phyloP scores from a whole-genome alignment of 2,113 vertebrate genomes.

The Irena cyanogastra region DNA sequence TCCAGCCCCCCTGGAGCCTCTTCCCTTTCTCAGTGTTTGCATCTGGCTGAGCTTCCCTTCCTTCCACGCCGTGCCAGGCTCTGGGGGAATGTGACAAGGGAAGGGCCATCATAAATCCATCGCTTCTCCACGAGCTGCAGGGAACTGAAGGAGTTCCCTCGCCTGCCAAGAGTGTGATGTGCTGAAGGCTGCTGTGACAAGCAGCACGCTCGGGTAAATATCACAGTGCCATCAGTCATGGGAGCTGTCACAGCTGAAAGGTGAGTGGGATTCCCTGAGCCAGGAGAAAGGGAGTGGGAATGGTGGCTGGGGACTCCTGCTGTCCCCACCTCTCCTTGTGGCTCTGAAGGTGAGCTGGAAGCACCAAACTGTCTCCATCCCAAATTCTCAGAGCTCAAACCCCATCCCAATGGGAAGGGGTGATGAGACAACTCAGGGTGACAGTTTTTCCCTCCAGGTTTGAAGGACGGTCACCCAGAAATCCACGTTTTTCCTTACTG shows the following conservation, averaged over 20 bases:
- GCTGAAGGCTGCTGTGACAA: background rate
- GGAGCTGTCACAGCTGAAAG: background rate
- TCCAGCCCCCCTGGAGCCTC: background rate
- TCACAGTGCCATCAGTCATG: background rate
- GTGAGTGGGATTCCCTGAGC: background rate
- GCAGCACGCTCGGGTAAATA: background rate
- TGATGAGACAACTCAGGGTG: background rate
- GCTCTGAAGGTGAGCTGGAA: background rate
- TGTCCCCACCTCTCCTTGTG: background rate
- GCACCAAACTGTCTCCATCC: background rate
- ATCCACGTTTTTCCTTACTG: fast-evolving
- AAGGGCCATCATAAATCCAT: background rate
- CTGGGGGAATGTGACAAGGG: too few relatives aligned
- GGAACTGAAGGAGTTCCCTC: background rate
- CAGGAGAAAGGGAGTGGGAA: background rate
- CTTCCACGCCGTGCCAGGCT: background rate
- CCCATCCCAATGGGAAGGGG: fast-evolving
- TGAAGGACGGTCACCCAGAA: background rate
- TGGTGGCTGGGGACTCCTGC: background rate
- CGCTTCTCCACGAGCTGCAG: fast-evolving
- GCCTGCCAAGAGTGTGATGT: background rate
- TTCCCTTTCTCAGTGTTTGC: background rate
- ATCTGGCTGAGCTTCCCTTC: background rate
- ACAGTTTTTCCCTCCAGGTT: background rate
- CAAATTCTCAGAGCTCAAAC: background rate